Percentiles rank a stretch among this genome's conserved stretches.
These are phyloP conservation scores for Pandemis cinnamomeana DNA, from an alignment of 2,888 invertebrate species.

Conservation along the genomic window DNA sequence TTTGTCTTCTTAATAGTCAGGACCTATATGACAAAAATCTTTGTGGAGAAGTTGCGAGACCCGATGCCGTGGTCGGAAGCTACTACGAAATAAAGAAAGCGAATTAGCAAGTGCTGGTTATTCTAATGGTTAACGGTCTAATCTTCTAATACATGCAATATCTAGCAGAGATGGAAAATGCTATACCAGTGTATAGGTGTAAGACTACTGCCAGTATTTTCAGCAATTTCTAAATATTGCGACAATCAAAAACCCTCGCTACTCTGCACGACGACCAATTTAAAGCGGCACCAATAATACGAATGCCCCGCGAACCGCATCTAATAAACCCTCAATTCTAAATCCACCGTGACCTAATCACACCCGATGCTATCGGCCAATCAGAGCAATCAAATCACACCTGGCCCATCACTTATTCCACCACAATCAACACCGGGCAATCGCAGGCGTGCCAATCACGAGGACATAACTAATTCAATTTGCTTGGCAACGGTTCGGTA, in stretches of 20 bases:
- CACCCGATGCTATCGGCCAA: slow-evolving; percentile 8
- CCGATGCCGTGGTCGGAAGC: too few species aligned
- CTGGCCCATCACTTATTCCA: slow-evolving; percentile 37
- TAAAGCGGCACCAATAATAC: background rate
- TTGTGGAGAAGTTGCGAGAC: too few species aligned
- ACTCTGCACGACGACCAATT: background rate
- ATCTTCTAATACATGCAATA: too few species aligned
- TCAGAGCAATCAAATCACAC: slow-evolving; percentile 40
- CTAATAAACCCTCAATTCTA: slow-evolving; percentile 13
- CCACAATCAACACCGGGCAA: slow-evolving; percentile 33
- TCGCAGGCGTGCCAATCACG: slow-evolving; percentile 54
- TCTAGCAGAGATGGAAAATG: too few species aligned
- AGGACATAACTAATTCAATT: slow-evolving; percentile 64
- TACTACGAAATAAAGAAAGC: too few species aligned
- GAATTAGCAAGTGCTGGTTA: too few species aligned
- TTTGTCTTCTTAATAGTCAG: too few species aligned
- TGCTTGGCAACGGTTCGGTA: slow-evolving; percentile 45
- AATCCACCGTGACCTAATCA: slow-evolving; percentile 1
- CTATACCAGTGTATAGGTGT: too few species aligned
- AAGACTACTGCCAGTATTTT: too few species aligned
- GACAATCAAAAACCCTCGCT: background rate
- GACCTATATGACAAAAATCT: too few species aligned
- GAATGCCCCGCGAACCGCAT: background rate
- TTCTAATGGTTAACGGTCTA: too few species aligned
- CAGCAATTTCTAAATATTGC: too few species aligned